phyloP scores from a whole-genome alignment of 2,113 vertebrate genomes.

The Cyprinodon variegatus region DNA sequence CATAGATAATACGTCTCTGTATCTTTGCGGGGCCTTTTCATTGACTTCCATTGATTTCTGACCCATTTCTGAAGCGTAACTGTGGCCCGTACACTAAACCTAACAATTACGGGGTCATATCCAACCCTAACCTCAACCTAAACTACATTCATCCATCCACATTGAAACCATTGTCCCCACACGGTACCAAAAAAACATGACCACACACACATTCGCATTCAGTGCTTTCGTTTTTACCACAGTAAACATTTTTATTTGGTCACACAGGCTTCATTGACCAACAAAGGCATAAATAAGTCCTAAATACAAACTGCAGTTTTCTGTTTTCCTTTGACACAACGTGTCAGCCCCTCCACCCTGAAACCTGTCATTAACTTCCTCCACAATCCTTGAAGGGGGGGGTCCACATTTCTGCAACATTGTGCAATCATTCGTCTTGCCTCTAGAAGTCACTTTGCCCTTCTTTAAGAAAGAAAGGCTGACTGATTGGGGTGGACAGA shows the following conservation, averaged over 20 bases:
- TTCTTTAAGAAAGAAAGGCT: conserved; percentile 49
- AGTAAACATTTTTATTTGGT: not conserved
- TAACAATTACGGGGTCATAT: no score
- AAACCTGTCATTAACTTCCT: conserved; percentile 9
- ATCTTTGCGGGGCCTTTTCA: no score
- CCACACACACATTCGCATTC: not conserved
- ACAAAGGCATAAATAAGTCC: not conserved
- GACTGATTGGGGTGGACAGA: conserved; percentile 71
- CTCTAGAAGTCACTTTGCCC: conserved; percentile 37
- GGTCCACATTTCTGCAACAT: not conserved
- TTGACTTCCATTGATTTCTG: no score
- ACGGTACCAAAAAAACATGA: no score
- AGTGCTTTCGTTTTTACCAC: not conserved
- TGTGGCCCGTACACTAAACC: no score
- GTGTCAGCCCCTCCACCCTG: not conserved
- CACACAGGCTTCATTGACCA: not conserved
- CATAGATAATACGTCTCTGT: no score
- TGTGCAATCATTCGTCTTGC: conserved; percentile 1
- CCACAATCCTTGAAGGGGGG: not conserved
- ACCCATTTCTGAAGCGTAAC: no score
- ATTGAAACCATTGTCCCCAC: no score
- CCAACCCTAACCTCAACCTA: no score
- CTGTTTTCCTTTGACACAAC: not conserved
- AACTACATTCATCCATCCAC: no score
- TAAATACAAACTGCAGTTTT: not conserved